Percentiles rank a stretch among this genome's conserved stretches.
phyloP scores from a whole-genome alignment of 2,113 vertebrate species.

The Pterocles orientalis region DNA sequence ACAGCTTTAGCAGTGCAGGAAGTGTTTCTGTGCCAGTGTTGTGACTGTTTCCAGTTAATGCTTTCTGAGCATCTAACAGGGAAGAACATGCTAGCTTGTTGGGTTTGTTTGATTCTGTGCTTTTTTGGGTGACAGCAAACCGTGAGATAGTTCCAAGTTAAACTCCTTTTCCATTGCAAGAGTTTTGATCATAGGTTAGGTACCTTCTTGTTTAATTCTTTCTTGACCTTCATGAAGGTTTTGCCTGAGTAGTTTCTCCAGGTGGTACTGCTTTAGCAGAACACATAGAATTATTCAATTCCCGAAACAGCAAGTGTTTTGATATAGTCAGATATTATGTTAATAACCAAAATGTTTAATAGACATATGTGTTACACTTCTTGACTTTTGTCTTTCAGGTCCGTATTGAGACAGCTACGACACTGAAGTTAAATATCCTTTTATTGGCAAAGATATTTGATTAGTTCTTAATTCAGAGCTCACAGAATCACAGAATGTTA shows the following conservation, averaged over 20 bases:
- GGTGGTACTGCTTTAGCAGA: neutral
- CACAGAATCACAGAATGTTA: too few relatives aligned
- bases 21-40: neutral
- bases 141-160: neutral
- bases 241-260: neutral
- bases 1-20: neutral
- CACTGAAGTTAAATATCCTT: slow-evolving; percentile 99
- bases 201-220: neutral
- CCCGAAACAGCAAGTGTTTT: neutral
- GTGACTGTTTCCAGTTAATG: neutral
- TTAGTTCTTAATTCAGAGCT: neutral
- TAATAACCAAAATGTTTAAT: neutral
- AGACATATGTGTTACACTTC: accelerated
- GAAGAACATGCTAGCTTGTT: neutral
- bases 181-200: neutral
- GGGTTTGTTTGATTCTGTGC: neutral
- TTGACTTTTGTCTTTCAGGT: slow-evolving; percentile 81
- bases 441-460: neutral
- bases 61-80: neutral
- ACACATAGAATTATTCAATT: neutral
- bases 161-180: neutral
- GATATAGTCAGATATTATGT: neutral
- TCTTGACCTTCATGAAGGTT: neutral
- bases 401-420: slow-evolving; percentile 95
- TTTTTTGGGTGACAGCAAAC: neutral